Evolutionary conservation across 2,888 invertebrate species (phyloP), one percentile per base, ranked within the genome.

Genomic region (Mythimna loreyi): DNA sequence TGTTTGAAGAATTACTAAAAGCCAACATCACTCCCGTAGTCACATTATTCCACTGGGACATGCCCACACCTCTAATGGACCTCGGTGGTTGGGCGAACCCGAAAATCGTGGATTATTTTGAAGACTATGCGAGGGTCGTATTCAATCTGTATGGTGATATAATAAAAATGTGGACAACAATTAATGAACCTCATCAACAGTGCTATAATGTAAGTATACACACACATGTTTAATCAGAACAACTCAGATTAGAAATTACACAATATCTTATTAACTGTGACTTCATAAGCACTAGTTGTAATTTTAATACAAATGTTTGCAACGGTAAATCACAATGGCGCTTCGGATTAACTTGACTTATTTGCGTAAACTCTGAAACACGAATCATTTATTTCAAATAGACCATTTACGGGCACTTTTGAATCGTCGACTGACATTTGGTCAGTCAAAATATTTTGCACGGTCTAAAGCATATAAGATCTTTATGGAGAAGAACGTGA

Each of bases 101-200:
- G 1, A 90, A 93, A 76, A 91, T 96, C 36, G 94, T 94, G 1
- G 95, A 96, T 67, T 96, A 95, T 84, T 97, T 96, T 73, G 95
- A 92, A 77, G 96, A 96, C 79, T 97, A 96, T 78, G 97, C 97
- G 0, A 87, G 93, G 66, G 89, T 96, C 0, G 93, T 96, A 19
- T 96, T 97, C 78, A 94, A 94, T 52, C 90, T 96, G 79, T 97
- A 96, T 66, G 97, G 97, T 0, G 97, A 97, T 85, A 92, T 97
- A 61, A 96, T 97, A 11, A 97, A 96, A 89, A 92, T 96, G 49
- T 98, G 98, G 98, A 97, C 97, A 0, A 98, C 98, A 0, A 96
- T 98, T 79, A 98, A 98, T 85, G 98, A 98, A 85, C 97, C 98
- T 0, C 96, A 95, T 81, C 92, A 96, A 70, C 95, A 96, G 81